Conservation (phyloP, 2,888 invertebrate species). For the Belgica antarctica region DNA sequence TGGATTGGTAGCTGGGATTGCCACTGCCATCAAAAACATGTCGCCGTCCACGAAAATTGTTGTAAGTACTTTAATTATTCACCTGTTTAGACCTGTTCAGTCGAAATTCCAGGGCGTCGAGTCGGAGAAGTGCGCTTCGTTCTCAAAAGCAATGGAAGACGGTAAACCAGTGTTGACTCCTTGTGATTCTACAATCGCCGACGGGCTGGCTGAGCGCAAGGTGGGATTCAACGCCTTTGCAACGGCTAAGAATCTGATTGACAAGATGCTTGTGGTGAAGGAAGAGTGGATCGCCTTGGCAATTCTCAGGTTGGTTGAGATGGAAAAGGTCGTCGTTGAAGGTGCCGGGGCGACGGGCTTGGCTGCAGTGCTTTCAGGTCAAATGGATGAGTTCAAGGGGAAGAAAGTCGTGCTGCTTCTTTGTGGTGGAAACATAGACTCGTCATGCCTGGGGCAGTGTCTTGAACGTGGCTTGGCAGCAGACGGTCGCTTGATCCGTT, state of each 20-base stretch:
- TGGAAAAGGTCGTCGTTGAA: conserved; percentile 87
- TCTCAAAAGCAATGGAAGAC: conserved; percentile 60
- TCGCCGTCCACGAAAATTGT: conserved; percentile 80
- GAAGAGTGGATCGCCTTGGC: conserved; percentile 82
- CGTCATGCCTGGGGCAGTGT: conserved; percentile 83
- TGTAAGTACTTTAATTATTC: conserved; percentile 60
- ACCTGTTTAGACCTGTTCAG: conserved; percentile 44
- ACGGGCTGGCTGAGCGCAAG: conserved; percentile 83
- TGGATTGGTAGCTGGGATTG: conserved; percentile 87
- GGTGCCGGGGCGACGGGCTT: conserved; percentile 81
- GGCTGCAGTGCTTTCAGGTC: conserved; percentile 79
- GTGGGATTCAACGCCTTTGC: too few relatives aligned
- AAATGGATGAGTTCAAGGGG: conserved; percentile 73
- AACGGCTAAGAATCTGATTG: too few relatives aligned
- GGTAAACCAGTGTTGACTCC: conserved; percentile 67
- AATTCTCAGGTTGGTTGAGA: conserved; percentile 73
- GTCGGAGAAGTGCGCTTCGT: not conserved
- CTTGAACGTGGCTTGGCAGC: conserved; percentile 85
- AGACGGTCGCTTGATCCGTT: conserved; percentile 68
- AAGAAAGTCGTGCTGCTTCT: conserved; percentile 81
- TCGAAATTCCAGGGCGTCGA: conserved; percentile 72
- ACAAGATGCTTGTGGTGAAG: conserved; percentile 76
- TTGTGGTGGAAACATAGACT: conserved; percentile 92
- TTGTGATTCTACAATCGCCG: conserved; percentile 75
- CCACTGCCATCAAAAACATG: conserved; percentile 83